Evolutionary conservation across 1,140 invertebrate species (phyloP), one percentile per base, ranked within the genome.

Genomic region (Pemphigus obesinymphae): DNA sequence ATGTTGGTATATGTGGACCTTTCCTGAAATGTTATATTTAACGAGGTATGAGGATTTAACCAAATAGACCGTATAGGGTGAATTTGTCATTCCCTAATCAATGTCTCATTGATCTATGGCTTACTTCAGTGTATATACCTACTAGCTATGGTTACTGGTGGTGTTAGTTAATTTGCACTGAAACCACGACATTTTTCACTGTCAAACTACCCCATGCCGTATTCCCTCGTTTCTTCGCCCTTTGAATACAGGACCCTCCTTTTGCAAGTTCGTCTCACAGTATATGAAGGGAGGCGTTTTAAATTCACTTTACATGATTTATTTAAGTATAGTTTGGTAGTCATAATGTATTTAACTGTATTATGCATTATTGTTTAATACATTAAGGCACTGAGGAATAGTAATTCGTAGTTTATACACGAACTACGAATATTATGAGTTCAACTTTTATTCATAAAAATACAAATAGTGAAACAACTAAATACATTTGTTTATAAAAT

Each of bases 151-250:
- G 45, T 50, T 73, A 73, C 20, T 31, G 26, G 26, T 48, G 45
- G 3, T 31, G n/a, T 73, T 73, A 26, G 70, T 73, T 73, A 73
- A 73, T 73, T 73, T 29, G 8, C 43, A 48, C 68, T 10, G 20
- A 72, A 48, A 72, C 68, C 40, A 29, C 17, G 17, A 73, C 20
- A 73, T 73, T 73, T 73, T 73, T 73, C 70, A 73, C 5, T 73
- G 43, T 73, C 43, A 73, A 73, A 73, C 70, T 31, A 48, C 70
- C 70, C 43, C 20, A 72, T 72, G 23, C 48, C 26, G 43, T 29
- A 29, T n/a, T n/a, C 68, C 43, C 43, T 48, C 26, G 43, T 73
- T 73, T n/a, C n/a, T 70, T 73, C 29, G 26, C 50, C 29, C 31
- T 26, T 73, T 7, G 23, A 70, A 70, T 50, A 50, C 17, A 13